Evolutionary conservation across 2,888 invertebrate species (phyloP).

Genomic region (Tubulanus polymorphus): DNA sequence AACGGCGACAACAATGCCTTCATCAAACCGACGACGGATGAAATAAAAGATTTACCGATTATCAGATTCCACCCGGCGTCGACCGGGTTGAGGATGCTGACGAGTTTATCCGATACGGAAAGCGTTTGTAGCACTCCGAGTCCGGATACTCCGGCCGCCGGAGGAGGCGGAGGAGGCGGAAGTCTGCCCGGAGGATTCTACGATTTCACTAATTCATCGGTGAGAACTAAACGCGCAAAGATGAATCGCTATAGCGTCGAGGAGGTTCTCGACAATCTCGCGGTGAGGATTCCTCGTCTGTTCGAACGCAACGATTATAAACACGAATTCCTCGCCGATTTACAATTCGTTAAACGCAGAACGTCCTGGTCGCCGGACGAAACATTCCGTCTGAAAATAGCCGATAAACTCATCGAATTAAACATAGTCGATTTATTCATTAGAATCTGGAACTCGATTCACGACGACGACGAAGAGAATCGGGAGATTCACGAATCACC

Average conservation of each 20-base stretch:
- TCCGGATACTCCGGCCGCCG: too few species aligned
- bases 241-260: conserved; percentile 68
- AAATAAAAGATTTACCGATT: too few species aligned
- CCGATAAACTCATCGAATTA: not conserved
- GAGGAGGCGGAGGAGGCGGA: too few species aligned
- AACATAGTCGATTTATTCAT: not conserved
- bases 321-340: not conserved
- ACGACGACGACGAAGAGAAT: not conserved
- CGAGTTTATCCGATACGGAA: too few species aligned
- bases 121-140: too few species aligned
- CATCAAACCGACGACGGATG: too few species aligned
- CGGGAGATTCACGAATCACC: not conserved
- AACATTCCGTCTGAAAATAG: not conserved
- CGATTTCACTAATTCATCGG: conserved; percentile 77
- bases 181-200: too few species aligned
- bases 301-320: not conserved
- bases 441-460: not conserved
- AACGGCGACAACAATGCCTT: too few species aligned
- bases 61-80: too few species aligned
- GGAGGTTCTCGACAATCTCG: not conserved
- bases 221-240: conserved; percentile 97
- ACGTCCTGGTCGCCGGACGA: not conserved
- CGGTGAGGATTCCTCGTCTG: not conserved
- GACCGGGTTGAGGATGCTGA: too few species aligned
- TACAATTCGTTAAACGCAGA: not conserved